Evolutionary conservation across 2,797 vertebrate genomes (phyloP), one percentile per base, ranked within the genome.

Genomic region (Sorex maritimensis): DNA sequence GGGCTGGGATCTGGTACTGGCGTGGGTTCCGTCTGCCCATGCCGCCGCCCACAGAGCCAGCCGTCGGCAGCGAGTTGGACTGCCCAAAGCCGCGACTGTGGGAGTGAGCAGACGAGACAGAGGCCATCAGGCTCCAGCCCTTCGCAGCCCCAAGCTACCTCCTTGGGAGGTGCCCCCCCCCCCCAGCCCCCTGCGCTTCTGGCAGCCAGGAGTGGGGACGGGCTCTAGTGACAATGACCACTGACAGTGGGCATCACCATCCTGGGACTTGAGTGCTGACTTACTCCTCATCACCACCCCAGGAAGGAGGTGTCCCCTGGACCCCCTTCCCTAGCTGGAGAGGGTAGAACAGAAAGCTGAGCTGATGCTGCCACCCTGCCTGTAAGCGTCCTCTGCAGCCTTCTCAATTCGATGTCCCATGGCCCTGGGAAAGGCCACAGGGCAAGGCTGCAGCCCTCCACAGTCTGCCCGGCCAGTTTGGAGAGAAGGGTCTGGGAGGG

Each of bases 1-100:
- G 98, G 81, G 99, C 99, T 52, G 99, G 99, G 97, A 99, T 98
- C 97, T 99, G 99, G 98, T 99, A 99, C 98, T 99, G 99, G 2
- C 99, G 99, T 11, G 99, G 99, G 98, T 99, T 99, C 97, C 99
- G 98, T 82, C 99, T 97, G 80, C 98, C 98, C 97, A 99, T 98
- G 94, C 99, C 99, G 2, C 99, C 95, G 74, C 99, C 99, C 2
- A 99, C 98, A 78, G 99, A 99, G 93, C 99, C 98, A 23, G 99
- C 97, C 30, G 99, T 99, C 6, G 99, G 99, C 69, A 99, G 98
- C 65, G 99, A 99, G 98, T 99, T 99, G 19, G 99, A 99, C 97
- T 99, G 99, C 93, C 99, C 99, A 68, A 99, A 99, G 61, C 98
- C 98, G 26, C 99, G 99, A 96, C 99, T 99, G 98, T 74, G 49